Evolutionary conservation across 2,797 vertebrate genomes (phyloP).

Genomic region (Gymnothorax javanicus): DNA sequence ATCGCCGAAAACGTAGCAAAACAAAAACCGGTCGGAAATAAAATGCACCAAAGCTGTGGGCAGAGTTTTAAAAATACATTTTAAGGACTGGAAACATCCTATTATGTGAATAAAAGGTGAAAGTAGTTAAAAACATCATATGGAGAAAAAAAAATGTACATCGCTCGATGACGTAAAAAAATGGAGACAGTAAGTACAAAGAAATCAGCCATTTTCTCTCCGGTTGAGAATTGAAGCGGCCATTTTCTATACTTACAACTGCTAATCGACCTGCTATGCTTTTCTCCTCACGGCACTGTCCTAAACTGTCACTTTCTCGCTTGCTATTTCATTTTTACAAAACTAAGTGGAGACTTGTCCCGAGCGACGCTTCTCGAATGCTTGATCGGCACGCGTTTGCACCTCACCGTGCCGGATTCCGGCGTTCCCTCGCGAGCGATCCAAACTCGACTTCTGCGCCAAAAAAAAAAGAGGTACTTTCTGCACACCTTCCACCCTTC

Average conservation of each 20-base stretch:
- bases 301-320: neutral
- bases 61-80: neutral
- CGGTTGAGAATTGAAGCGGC: conserved; percentile 4
- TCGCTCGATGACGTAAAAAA: conserved; percentile 40
- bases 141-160: neutral
- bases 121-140: neutral
- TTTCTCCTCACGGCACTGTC: neutral
- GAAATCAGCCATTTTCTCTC: conserved; percentile 48
- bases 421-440: neutral
- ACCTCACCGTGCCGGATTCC: neutral
- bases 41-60: too few relatives aligned
- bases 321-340: neutral
- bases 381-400: neutral
- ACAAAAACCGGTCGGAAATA: neutral
- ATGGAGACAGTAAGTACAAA: conserved; percentile 22
- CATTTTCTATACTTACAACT: conserved; percentile 48
- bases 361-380: neutral
- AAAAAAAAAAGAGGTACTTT: neutral
- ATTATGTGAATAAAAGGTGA: neutral
- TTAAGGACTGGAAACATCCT: neutral
- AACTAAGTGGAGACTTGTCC: neutral
- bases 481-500: neutral
- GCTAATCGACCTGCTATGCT: neutral
- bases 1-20: neutral
- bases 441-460: neutral